Conservation (phyloP, 2,797 vertebrate species). For the Naso thynnoides region DNA sequence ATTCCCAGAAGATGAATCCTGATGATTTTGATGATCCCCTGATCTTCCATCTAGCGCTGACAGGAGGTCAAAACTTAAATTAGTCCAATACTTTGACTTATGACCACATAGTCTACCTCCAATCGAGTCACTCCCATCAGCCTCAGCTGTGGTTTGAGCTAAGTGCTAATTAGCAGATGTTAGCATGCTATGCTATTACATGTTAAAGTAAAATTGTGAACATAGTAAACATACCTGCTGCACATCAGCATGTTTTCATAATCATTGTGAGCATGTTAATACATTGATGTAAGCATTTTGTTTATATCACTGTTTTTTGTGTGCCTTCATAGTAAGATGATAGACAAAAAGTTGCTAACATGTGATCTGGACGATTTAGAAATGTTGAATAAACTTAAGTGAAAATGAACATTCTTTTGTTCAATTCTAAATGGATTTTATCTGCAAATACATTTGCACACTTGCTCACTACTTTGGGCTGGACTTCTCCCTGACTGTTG, state of each 20-base stretch:
- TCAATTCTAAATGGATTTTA: too few relatives aligned
- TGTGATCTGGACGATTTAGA: neutral
- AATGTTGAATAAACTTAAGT: too few relatives aligned
- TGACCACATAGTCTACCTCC: too few relatives aligned
- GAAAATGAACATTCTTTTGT: neutral
- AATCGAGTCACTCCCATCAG: neutral
- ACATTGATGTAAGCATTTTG: neutral
- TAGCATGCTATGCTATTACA: neutral
- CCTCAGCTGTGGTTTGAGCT: neutral
- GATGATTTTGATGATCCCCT: neutral
- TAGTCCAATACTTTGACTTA: too few relatives aligned
- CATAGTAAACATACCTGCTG: too few relatives aligned
- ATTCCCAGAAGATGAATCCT: neutral
- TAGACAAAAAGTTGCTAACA: neutral
- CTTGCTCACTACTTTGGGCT: neutral
- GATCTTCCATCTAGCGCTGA: neutral
- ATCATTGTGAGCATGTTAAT: too few relatives aligned
- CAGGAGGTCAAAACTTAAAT: neutral
- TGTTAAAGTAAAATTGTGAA: neutral
- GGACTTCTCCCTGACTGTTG: constrained; percentile 43
- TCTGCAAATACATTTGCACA: neutral
- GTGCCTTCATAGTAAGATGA: neutral
- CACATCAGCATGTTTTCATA: neutral
- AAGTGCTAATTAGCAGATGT: neutral
- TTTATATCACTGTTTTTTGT: neutral